Base-by-base conservation (phyloP, 2,797 vertebrate species). In the Gallinago solitaria region DNA sequence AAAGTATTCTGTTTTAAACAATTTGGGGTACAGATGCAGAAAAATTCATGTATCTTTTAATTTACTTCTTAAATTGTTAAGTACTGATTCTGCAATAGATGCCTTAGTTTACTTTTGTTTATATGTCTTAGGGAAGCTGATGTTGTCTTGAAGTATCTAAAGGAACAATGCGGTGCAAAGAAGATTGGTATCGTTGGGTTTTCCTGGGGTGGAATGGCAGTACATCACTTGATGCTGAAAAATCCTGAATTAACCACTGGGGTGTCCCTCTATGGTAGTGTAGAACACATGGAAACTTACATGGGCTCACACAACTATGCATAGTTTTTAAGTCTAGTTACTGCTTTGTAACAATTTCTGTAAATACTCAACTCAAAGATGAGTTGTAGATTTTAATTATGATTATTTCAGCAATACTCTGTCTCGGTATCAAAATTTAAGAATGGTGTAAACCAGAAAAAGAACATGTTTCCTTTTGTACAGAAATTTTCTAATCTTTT, bases 131-230 rank as follows among this genome's bases (percentile, higher is more conserved):
- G 99, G 96, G 99, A 99, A 96, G 95, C 98, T 30, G 98, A 98
- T 74, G 98, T 96, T 19, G 98, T 98, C 83, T 74, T 99, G 95
- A 98, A 93, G 96, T 99, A 98, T 96, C 98, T 99, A 96, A 99
- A 98, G 93, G 96, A 98, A 48, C 97, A 98, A 67, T 99, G 98
- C 57, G 97, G 97, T 19, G 98, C 96, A 83, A 98, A 97, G 96
- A 98, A 95, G 67, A 96, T 99, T 16, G 99, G 98, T 74, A 77
- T 98, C 5, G 98, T 99, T 94, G 99, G 99, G 50, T 99, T 99
- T 97, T 99, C 99, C 97, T 99, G 99, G 99, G 99, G 99, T 82
- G 99, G 99, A 67, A 70, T 97, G n/a, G 99, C 98, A 53, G 98
- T 98, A 69, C 99, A 99, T 93, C 98, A 99, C 75, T 41, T 99